phyloP scores from a whole-genome alignment of 2,888 invertebrate species.

The Spodoptera exigua region DNA sequence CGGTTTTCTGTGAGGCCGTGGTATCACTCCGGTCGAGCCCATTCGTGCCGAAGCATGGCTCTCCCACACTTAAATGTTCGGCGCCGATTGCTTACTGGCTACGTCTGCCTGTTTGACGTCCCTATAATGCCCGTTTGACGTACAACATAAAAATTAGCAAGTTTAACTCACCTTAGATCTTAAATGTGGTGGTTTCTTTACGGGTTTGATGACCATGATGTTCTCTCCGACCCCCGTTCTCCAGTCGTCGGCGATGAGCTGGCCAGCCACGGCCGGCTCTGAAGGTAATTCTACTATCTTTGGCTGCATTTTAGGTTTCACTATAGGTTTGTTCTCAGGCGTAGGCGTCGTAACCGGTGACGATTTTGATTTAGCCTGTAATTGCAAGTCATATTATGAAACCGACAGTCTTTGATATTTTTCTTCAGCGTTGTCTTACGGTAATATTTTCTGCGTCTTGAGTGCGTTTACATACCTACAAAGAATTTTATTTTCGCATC shows the following conservation, averaged over 20 bases:
- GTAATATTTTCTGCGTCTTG: neutral
- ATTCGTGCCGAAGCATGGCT: no score
- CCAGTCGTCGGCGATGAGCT: slow-evolving; percentile 70
- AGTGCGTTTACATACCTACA: no score
- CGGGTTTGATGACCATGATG: slow-evolving; percentile 81
- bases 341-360: slow-evolving; percentile 78
- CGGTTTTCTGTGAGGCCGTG: no score
- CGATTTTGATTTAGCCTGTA: slow-evolving; percentile 82
- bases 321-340: slow-evolving; percentile 63
- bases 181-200: slow-evolving; percentile 91
- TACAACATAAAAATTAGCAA: neutral
- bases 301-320: slow-evolving; percentile 56
- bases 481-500: no score
- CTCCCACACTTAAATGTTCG: no score
- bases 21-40: no score
- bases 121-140: no score
- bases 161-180: slow-evolving; percentile 88
- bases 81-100: no score
- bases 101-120: no score
- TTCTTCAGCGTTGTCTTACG: neutral
- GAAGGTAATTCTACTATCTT: slow-evolving; percentile 71
- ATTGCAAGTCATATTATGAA: slow-evolving; percentile 12
- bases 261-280: slow-evolving; percentile 49
- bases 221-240: slow-evolving; percentile 78
- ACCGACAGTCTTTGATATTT: no score